Evolutionary conservation across 1,140 invertebrate species (phyloP).

Genomic region (Protaetia brevitarsis): DNA sequence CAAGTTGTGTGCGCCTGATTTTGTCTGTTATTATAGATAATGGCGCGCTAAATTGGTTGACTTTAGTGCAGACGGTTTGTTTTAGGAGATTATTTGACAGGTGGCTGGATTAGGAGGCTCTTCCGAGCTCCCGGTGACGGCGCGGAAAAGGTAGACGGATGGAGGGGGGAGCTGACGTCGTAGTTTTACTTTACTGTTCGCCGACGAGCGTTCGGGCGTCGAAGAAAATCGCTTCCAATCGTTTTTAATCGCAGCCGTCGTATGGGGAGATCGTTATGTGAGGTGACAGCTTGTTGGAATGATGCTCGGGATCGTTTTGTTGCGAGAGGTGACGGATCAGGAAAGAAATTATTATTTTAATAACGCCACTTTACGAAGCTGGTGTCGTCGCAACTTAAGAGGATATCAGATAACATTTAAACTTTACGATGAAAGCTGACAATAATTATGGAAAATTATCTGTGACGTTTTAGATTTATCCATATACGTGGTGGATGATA

Average conservation of each 20-base stretch:
- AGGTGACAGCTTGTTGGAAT: neutral
- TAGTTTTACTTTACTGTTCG: slow-evolving; percentile 3
- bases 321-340: no score
- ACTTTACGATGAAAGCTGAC: no score
- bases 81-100: slow-evolving; percentile 43
- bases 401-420: no score
- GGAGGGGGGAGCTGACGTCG: neutral
- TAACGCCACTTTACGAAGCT: no score
- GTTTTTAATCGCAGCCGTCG: neutral
- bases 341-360: no score
- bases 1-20: slow-evolving; percentile 37
- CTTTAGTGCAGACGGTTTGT: slow-evolving; percentile 41
- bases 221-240: slow-evolving; percentile 10
- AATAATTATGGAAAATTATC: no score
- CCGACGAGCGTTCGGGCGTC: neutral
- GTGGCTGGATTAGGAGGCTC: slow-evolving; percentile 30
- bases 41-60: slow-evolving; percentile 46
- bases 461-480: no score
- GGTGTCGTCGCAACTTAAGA: no score
- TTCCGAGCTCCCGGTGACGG: neutral
- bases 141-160: neutral
- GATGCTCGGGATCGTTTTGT: neutral
- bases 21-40: slow-evolving; percentile 46
- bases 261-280: neutral
- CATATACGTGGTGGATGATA: no score